Evolutionary conservation across 2,113 vertebrate genomes (phyloP).

Genomic region (Etia nguti): DNA sequence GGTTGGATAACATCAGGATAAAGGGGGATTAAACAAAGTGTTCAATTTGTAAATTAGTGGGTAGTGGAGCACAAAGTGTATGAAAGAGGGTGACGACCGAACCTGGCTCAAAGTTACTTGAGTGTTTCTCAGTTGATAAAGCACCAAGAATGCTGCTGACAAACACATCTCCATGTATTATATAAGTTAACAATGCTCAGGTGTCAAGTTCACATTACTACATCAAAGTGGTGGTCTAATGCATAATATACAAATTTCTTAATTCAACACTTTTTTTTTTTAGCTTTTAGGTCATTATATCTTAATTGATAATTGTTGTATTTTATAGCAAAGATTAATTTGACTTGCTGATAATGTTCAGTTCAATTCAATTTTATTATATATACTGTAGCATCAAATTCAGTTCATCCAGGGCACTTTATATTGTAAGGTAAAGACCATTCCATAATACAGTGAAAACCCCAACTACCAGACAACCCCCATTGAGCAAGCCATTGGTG

Average conservation of each 20-base stretch:
- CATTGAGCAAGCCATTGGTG: not conserved
- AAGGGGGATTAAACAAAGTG: conserved; percentile 43
- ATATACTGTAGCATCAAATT: not conserved
- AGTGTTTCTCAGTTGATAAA: conserved; percentile 10
- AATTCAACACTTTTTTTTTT: not conserved
- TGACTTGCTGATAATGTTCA: not conserved
- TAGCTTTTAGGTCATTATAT: not conserved
- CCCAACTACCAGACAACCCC: not conserved
- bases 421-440: not conserved
- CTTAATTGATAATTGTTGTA: not conserved
- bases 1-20: conserved; percentile 35
- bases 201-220: not conserved
- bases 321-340: not conserved
- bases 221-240: not conserved
- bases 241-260: not conserved
- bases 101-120: conserved; percentile 16
- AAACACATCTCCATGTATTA: not conserved
- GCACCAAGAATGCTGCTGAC: not conserved
- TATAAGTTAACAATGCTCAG: not conserved
- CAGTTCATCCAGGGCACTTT: not conserved
- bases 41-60: conserved; percentile 41
- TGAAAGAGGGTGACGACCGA: not conserved
- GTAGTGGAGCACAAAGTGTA: not conserved
- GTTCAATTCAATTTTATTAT: not conserved
- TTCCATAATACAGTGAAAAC: not conserved